phyloP scores from a whole-genome alignment of 2,888 invertebrate genomes.

The Leptothorax acervorum region DNA sequence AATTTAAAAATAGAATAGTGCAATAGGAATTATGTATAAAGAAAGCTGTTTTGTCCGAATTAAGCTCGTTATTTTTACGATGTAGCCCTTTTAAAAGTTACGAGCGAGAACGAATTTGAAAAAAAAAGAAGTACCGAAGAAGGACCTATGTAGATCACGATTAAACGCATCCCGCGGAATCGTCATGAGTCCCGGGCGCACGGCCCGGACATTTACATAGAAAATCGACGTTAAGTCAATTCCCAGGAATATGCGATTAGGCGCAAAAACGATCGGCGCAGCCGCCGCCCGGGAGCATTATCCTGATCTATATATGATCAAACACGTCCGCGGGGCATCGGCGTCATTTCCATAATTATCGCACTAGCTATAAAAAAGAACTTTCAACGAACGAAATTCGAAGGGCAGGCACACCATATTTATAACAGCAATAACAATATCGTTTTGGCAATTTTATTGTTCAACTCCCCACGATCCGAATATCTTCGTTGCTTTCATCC shows the following conservation, averaged over 20 bases:
- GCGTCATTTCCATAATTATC: slow-evolving; percentile 72
- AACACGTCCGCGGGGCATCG: slow-evolving; percentile 68
- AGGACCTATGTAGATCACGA: slow-evolving; percentile 64
- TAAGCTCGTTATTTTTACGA: not conserved
- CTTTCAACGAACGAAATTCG: slow-evolving; percentile 20
- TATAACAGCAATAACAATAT: not conserved
- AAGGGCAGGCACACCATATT: not conserved
- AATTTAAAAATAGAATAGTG: not conserved
- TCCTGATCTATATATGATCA: slow-evolving; percentile 67
- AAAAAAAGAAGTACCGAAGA: slow-evolving; percentile 45
- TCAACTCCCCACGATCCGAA: not conserved
- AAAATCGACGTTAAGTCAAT: slow-evolving; percentile 77
- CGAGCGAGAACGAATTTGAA: slow-evolving; percentile 52
- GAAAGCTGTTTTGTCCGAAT: not conserved
- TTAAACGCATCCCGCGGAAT: slow-evolving; percentile 62
- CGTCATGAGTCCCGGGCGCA: slow-evolving; percentile 53
- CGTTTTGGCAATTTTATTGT: not conserved
- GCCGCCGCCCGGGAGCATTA: slow-evolving; percentile 54
- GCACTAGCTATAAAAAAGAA: slow-evolving; percentile 56
- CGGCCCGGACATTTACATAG: slow-evolving; percentile 75
- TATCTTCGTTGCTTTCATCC: not conserved
- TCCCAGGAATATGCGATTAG: slow-evolving; percentile 62
- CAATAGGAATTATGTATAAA: not conserved
- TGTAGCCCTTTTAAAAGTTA: slow-evolving; percentile 29
- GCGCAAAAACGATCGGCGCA: slow-evolving; percentile 66